Evolutionary conservation across 2,797 vertebrate genomes (phyloP), one percentile per base, ranked within the genome.

Genomic region (Enteromius thamalakanensis): DNA sequence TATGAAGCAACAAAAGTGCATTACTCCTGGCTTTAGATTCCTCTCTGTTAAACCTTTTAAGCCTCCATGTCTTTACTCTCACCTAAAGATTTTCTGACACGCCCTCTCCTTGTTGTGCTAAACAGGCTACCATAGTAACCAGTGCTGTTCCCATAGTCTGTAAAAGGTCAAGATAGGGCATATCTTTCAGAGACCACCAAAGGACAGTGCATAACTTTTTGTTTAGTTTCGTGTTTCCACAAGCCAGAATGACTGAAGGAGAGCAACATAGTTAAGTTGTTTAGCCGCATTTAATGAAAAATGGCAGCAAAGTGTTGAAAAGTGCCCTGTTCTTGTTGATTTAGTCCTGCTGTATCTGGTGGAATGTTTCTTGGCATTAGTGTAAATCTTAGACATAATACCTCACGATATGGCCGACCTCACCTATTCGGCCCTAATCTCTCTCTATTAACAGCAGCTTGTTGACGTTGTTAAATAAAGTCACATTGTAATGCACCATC

Each of bases 111-210:
- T 79, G 58, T 84, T 62, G 67, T 40, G 53, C 53, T 51, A 64
- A 75, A 67, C 40, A 53, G 29, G 53, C 62, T 37, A 42, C 29
- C 32, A 70, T 45, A 78, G 79, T 76, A 53, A 82, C 76, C 58
- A 72, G 12, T 42, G 47, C 15, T 76, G 21, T 84, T 84, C 79
- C 29, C 40, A 49, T 53, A 62, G 81, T 79, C 80, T 5, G 42
- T 62, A 34, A 76, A 76, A 84, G 82, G 82, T 86, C 78, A 83
- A 7, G 45, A 75, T 65, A 69, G 71, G 90, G 49, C 74, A 92
- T 58, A 88, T 91, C 86, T 93, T 86, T 55, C 89, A 90, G 81
- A 45, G 37, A 68, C 84, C 47, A 62, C 37, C 87, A 87, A 76
- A 70, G 80, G 34, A 55, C 45, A 45, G 64, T 51, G 23, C n/a